phyloP scores from a whole-genome alignment of 1,140 invertebrate species.

The Zaprionus lachaisei region DNA sequence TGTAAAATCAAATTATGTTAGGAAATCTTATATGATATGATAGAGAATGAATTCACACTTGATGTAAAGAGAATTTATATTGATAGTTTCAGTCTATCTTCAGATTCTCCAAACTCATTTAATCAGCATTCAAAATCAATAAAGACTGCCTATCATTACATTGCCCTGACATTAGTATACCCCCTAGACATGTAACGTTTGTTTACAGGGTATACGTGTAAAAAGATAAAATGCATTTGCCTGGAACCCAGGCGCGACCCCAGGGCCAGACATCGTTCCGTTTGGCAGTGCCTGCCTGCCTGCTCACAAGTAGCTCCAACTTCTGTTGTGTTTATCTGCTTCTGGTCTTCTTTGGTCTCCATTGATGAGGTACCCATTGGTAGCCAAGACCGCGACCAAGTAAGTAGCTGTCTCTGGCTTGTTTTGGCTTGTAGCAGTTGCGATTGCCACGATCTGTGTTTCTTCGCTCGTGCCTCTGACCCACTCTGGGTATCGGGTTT shows the following conservation, averaged over 20 bases:
- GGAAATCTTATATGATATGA: too few species aligned
- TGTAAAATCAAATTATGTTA: too few species aligned
- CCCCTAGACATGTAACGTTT: too few species aligned
- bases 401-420: conserved; percentile 68
- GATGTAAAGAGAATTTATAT: too few species aligned
- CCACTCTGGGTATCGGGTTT: conserved; percentile 22
- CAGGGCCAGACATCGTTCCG: conserved; percentile 16
- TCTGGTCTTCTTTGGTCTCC: conserved; percentile 51
- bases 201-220: conserved; percentile 7
- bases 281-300: not conserved
- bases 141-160: too few species aligned
- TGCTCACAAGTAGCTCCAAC: conserved; percentile 44
- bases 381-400: conserved; percentile 23
- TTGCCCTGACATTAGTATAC: not conserved
- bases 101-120: too few species aligned
- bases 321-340: conserved; percentile 55
- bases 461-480: conserved; percentile 19
- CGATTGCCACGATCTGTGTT: conserved; percentile 33
- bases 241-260: conserved; percentile 48
- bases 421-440: conserved; percentile 49
- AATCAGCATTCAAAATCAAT: too few species aligned
- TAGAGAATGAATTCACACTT: too few species aligned
- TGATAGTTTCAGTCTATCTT: too few species aligned
- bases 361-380: conserved; percentile 11
- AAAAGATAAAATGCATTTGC: conserved; percentile 72